Evolutionary conservation across 1,140 invertebrate species (phyloP), one percentile per base, ranked within the genome.

Genomic region (Chironomus striatipennis): DNA sequence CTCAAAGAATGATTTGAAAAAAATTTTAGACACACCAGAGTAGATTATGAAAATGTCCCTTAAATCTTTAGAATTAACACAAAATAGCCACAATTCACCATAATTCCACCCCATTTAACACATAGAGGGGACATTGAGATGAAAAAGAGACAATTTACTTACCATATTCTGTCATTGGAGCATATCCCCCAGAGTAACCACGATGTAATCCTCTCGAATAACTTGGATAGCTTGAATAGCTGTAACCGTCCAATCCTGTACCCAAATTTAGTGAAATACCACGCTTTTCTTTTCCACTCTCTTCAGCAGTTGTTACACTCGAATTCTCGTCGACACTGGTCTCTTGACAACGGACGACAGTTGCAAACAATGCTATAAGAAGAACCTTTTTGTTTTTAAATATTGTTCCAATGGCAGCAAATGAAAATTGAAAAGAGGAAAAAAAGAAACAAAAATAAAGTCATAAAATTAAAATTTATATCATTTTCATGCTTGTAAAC

Each of bases 391-490:
- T 57, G 7, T 18, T 4, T 70, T 9, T 21, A 34, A 34, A 34
- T 34, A 34, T 1, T 5, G 24, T 34, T 34, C 24, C 24, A 34
- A 5, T 34, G 24, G 24, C 24, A 34, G 24, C 24, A 34, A 34
- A 34, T 34, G 65, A 17, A 21, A 15, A 70, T 1, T 2, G 8
- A 20, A 67, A 20, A 21, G 17, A 20, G 65, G 7, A 57, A 10
- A 57, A n/a, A n/a, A n/a, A n/a, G n/a, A n/a, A n/a, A n/a, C n/a
- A n/a, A 67, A 20, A 67, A 67, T 67, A 67, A 70, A 70, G 65
- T 70, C n/a, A 70, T 70, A 70, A 70, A 70, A 70, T 70, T 70
- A 70, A 70, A 70, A 70, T 70, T 70, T 70, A 70, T 70, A 21
- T 21, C 65, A 70, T 10, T 70, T 57, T 57, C 47, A 57, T 57